Evolutionary conservation across 1,140 invertebrate genomes (phyloP), one percentile per base, ranked within the genome.

Genomic region (Drosophila pallidifrons): DNA sequence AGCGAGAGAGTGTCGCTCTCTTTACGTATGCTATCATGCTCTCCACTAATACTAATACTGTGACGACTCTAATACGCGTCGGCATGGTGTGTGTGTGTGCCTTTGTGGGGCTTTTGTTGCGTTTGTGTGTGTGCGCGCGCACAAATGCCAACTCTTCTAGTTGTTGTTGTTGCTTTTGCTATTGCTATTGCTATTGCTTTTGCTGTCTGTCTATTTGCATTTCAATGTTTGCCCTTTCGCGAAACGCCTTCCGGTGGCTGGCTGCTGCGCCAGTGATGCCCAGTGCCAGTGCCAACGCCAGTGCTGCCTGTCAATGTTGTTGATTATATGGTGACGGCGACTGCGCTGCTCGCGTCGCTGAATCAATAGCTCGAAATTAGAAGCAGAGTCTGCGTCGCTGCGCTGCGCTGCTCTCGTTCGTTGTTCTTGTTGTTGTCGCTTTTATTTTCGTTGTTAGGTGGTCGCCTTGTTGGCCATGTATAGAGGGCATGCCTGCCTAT

Each of bases 331-430:
- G 49, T 38, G 38, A 66, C 65, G 58, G 55, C 61, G 47, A 28
- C 63, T 30, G 46, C 32, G 51, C 61, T 72, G 54, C 35, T 35
- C 41, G 51, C 47, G 38, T 43, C 30, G 63, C 57, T 80, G 81
- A 83, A 83, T 83, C 81, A 82, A 82, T 82, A 82, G 81, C 68
- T 81, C 25, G 51, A 81, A 85, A 78, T 81, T 85, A 86, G 82
- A 85, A 78, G 46, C 28, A 73, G 47, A 63, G 20, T 38, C 10
- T 38, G 35, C 10, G 6, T 38, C 35, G 35, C 8, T 38, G 7
- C 11, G 35, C 7, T 38, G 7, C 11, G 35, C 7, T 43, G 49
- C n/a, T 25, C 20, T 25, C 20, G 20, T 4, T 25, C 52, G 64
- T 46, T 78, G 60, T 45, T 38, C n/a, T 35, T 60, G 52, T 15